These are phyloP conservation scores for Hylaea fasciaria DNA, from an alignment of 2,888 invertebrate species.

Conservation along the genomic window DNA sequence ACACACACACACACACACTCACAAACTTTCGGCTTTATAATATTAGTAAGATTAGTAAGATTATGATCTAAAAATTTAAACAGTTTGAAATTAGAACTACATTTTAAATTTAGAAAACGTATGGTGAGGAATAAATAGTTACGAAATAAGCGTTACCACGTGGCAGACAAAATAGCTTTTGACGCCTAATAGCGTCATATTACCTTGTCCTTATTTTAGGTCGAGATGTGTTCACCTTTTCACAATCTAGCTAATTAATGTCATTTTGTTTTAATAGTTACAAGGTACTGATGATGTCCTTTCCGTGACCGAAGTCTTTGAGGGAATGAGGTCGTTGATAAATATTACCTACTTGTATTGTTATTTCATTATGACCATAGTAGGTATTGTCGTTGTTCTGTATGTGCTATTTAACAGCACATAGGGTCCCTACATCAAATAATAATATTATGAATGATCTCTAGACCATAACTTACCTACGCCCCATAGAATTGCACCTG, in stretches of 20 bases:
- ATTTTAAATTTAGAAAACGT: no score
- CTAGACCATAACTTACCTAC: no score
- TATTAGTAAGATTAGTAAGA: no score
- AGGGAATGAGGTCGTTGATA: conserved; percentile 14
- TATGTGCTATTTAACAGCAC: no score
- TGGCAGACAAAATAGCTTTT: conserved; percentile 1
- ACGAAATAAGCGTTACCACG: conserved; percentile 1
- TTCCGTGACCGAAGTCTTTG: conserved; percentile 23
- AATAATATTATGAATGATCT: no score
- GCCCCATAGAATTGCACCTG: no score
- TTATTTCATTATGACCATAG: background rate
- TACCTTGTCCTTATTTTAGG: conserved; percentile 70
- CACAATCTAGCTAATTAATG: conserved; percentile 48
- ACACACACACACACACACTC: no score
- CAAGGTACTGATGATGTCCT: conserved; percentile 9
- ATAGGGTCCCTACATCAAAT: no score
- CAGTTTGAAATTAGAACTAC: no score
- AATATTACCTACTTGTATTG: background rate
- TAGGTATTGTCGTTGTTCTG: no score
- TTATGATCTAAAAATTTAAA: no score
- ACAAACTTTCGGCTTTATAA: no score
- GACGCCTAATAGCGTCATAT: conserved; percentile 34
- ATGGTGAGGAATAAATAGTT: background rate
- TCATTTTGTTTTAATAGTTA: conserved; percentile 7
- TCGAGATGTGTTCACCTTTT: conserved; percentile 45